Evolutionary conservation across 30 jellyfish, hydroid and myxozoan genomes (phyloP).

Genomic region (Aurelia sp.): DNA sequence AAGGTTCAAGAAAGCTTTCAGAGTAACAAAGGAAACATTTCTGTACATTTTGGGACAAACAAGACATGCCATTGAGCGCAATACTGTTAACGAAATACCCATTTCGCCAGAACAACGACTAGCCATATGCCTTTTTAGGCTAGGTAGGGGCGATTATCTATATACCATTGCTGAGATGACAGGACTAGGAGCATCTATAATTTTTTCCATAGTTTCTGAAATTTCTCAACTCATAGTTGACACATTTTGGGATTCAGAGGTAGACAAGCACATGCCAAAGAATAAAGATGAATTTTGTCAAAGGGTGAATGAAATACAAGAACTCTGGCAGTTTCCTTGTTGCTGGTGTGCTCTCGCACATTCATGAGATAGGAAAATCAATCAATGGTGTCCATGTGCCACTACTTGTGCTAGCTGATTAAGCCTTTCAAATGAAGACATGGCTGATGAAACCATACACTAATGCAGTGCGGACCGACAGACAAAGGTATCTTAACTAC

Average conservation of each 20-base stretch:
- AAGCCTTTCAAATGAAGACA: too few relatives aligned
- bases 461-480: too few relatives aligned
- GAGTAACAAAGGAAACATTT: constrained; percentile 2
- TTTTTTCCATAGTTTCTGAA: not conserved
- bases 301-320: not conserved
- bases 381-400: too few relatives aligned
- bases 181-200: constrained; percentile 11
- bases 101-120: constrained; percentile 13
- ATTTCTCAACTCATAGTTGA: constrained; percentile 4
- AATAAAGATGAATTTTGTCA: not conserved
- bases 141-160: constrained; percentile 30
- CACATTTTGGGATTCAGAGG: not conserved
- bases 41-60: not conserved
- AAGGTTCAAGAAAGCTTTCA: constrained; percentile 13
- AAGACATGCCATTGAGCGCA: not conserved
- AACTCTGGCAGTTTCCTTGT: not conserved
- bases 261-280: not conserved
- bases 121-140: constrained; percentile 12
- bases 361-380: too few relatives aligned
- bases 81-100: constrained; percentile 15
- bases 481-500: too few relatives aligned
- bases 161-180: constrained; percentile 31
- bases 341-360: too few relatives aligned
- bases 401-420: too few relatives aligned
- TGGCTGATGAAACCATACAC: too few relatives aligned